phyloP scores from a whole-genome alignment of 1,140 invertebrate genomes.

The Pararge aegeria region DNA sequence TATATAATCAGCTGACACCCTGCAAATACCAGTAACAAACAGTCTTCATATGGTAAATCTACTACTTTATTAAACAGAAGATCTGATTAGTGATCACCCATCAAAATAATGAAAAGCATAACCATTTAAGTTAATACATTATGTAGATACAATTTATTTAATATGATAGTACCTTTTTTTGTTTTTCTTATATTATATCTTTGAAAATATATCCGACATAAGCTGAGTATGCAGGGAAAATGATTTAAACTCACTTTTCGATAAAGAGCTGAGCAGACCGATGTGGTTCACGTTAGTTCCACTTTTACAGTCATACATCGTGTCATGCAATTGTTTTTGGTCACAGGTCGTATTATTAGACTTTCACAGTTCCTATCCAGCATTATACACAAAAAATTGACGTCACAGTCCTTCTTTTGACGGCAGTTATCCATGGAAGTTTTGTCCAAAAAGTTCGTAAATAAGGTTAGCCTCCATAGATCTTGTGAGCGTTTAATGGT shows the following conservation, averaged over 20 bases:
- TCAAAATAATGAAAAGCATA: no score
- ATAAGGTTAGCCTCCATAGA: conserved; percentile 45
- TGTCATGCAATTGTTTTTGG: conserved; percentile 56
- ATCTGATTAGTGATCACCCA: no score
- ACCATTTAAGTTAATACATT: background rate
- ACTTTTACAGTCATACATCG: conserved; percentile 73
- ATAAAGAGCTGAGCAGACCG: conserved; percentile 64
- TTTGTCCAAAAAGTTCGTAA: conserved; percentile 44
- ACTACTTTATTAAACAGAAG: background rate
- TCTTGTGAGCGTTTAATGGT: conserved; percentile 39
- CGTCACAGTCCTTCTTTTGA: conserved; percentile 67
- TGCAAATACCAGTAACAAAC: no score
- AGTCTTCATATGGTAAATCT: no score
- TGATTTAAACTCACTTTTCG: conserved; percentile 64
- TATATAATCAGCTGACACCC: no score
- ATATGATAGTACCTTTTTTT: no score
- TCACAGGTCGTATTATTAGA: conserved; percentile 59
- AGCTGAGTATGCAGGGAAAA: conserved; percentile 25
- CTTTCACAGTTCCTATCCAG: conserved; percentile 73
- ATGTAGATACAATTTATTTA: background rate
- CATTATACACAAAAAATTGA: conserved; percentile 67
- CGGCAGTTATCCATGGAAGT: conserved; percentile 56
- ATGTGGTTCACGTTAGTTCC: conserved; percentile 67
- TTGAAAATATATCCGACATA: conserved; percentile 9
- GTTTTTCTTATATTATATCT: conserved; percentile 5